phyloP scores from a whole-genome alignment of 2,888 invertebrate genomes.

The Timema podura region DNA sequence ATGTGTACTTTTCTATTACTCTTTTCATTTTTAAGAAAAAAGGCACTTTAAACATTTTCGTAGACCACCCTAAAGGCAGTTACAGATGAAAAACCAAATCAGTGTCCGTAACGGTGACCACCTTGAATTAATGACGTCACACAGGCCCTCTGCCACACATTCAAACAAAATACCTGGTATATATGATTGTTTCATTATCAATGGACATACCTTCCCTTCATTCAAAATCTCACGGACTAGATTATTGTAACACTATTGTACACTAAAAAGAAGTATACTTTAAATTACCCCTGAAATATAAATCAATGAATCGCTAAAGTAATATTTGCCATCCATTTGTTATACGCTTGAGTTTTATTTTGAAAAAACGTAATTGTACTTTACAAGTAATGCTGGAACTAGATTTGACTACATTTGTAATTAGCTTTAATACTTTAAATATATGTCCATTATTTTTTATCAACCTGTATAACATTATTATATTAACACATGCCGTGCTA shows the following conservation, averaged over 20 bases:
- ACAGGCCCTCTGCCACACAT: background rate
- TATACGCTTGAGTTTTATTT: no score
- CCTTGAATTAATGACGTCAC: background rate
- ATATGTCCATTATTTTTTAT: no score
- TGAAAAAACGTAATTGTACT: no score
- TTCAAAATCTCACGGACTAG: conserved; percentile 9
- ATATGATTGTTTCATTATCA: background rate
- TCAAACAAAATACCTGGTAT: conserved; percentile 1
- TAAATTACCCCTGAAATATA: no score
- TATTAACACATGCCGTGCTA: no score
- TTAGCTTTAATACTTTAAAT: no score
- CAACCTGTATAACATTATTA: no score
- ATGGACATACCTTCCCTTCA: background rate
- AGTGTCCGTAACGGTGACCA: background rate
- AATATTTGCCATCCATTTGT: no score
- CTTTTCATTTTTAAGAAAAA: background rate
- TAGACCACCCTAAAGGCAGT: background rate
- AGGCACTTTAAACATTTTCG: background rate
- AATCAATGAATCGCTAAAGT: no score
- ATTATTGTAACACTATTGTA: background rate
- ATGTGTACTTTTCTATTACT: background rate
- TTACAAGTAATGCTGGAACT: no score
- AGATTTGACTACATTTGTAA: no score
- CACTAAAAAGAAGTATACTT: background rate
- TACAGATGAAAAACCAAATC: background rate